Base-by-base conservation (phyloP, 2,797 vertebrate genomes). In the Muscicapa comitata region DNA sequence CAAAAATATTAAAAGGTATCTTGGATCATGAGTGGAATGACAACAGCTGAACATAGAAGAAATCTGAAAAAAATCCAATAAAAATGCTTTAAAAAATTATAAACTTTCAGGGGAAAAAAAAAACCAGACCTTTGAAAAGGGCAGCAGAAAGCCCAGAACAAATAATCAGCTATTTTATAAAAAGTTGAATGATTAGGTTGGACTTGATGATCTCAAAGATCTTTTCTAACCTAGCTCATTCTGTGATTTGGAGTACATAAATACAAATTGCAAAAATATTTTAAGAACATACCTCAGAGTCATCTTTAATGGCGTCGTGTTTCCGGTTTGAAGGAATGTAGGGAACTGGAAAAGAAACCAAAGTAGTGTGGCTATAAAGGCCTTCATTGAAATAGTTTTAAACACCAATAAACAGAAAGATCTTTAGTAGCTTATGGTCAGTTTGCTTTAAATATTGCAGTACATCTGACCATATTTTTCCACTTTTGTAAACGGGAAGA, bases 261-360 rank as follows among this genome's bases (percentile, higher is more conserved):
- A 38, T 10, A 11, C 11, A 10, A 85, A 72, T 8, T 54, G 35
- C 9, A 75, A 65, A 75, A 51, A 8, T 24, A 55, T 11, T 80
- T 40, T 38, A 20, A 3, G 53, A 62, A 79, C 98, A 97, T 96
- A 99, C 99, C 99, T 99, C 99, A 72, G 98, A 96, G 51, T 99
- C 99, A 84, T 99, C 99, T 91, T 99, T 99, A 59, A 98, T 97
- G 96, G 97, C 98, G 91, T 99, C 99, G 42, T 98, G 98, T 75
- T 98, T 99, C 95, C 99, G 97, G 96, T 98, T 98, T 93, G 99
- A 99, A 88, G 99, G 97, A 95, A 99, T 97, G 94, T 99, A 99
- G 40, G 99, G 90, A 96, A 99, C 99, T 99, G 97, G 11, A 63
- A 84, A 75, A 93, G 40, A 96, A 88, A 95, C 12, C 37, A 53